Percentiles rank a stretch among this genome's conserved stretches.
phyloP scores from a whole-genome alignment of 2,113 vertebrate species.

The Psilopsiagon aurifrons region DNA sequence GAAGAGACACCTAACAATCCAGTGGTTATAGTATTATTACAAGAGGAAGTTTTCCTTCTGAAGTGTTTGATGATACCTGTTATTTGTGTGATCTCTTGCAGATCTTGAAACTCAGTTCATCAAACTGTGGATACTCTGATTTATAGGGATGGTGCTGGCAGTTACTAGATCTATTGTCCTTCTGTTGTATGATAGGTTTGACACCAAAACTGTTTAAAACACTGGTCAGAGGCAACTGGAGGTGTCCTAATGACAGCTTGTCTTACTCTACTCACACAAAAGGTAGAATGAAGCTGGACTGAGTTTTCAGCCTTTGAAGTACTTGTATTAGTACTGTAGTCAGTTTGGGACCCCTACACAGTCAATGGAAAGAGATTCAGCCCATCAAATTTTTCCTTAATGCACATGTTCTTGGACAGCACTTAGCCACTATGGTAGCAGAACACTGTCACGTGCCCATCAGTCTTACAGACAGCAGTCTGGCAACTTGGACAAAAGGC shows the following conservation, averaged over 20 bases:
- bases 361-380: not conserved
- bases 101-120: not conserved
- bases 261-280: not conserved
- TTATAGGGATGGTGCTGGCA: not conserved
- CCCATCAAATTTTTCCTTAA: not conserved
- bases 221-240: not conserved
- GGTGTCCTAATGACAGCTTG: not conserved
- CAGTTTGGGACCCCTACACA: not conserved
- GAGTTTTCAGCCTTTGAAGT: not conserved
- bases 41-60: not conserved
- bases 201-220: not conserved
- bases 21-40: not conserved
- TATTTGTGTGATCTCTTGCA: not conserved
- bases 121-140: not conserved
- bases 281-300: not conserved
- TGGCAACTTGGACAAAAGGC: not conserved
- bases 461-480: not conserved
- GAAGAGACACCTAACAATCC: not conserved
- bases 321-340: not conserved
- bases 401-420: not conserved
- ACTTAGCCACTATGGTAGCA: not conserved
- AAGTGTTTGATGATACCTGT: not conserved
- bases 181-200: not conserved
- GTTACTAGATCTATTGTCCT: not conserved
- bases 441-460: rapidly evolving